Conservation (phyloP, 2,797 vertebrate species). For the Sebastes goodei region DNA sequence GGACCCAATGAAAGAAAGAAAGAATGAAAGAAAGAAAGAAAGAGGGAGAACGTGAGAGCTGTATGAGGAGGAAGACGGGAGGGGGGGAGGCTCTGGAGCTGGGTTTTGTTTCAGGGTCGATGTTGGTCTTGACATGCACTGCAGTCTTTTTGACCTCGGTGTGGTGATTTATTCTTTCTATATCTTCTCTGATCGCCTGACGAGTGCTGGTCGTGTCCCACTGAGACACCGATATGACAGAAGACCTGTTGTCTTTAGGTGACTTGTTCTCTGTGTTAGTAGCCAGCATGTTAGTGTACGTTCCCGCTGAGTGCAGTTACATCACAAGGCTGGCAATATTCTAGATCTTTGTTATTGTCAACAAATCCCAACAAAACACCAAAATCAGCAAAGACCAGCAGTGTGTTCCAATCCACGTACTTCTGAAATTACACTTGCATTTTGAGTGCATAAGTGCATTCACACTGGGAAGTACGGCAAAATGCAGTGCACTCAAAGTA, state of each 20-base stretch:
- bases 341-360: background rate
- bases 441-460: no score
- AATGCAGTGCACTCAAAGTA: no score
- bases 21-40: conserved; percentile 12
- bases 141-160: conserved; percentile 55
- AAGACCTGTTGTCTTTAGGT: background rate
- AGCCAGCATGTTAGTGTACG: background rate
- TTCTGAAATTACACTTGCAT: no score
- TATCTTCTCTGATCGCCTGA: conserved; percentile 15
- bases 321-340: background rate
- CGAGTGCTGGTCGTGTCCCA: background rate
- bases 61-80: conserved; percentile 1
- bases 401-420: no score
- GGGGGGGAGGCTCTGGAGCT: conserved; percentile 22
- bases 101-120: conserved; percentile 65
- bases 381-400: no score
- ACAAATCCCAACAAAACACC: background rate
- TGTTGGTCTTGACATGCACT: conserved; percentile 55
- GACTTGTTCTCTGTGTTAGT: background rate
- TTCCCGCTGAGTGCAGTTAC: background rate
- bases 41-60: conserved; percentile 64
- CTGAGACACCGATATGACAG: conserved; percentile 2
- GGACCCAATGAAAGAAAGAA: conserved; percentile 57
- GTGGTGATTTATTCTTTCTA: conserved; percentile 40
- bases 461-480: no score